Conservation (phyloP, 2,797 vertebrate species). For the Rhyacichthys aspro region DNA sequence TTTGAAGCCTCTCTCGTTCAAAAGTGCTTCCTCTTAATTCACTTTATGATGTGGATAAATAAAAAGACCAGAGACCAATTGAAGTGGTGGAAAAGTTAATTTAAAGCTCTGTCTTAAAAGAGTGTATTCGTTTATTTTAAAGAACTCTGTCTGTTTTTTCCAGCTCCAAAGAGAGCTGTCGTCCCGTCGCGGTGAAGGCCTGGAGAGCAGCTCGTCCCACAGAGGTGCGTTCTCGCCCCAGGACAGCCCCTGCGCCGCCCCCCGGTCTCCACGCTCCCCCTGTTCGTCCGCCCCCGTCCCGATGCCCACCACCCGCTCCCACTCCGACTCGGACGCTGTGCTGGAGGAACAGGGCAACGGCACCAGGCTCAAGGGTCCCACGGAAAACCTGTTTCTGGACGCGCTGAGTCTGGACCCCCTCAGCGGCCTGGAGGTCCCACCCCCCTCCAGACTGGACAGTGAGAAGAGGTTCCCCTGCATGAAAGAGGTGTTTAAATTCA, state of each 20-base stretch:
- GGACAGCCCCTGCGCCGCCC: slow-evolving; percentile 71
- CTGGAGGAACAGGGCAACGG: slow-evolving; percentile 82
- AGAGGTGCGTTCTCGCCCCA: slow-evolving; percentile 73
- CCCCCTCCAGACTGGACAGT: slow-evolving; percentile 77
- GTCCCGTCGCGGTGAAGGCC: slow-evolving; percentile 60
- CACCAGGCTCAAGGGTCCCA: slow-evolving; percentile 82
- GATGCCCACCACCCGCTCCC: slow-evolving; percentile 74
- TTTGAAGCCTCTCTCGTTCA: too few species aligned
- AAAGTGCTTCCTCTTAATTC: too few species aligned
- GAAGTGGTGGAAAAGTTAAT: too few species aligned
- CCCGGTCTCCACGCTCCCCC: slow-evolving; percentile 54
- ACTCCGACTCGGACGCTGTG: slow-evolving; percentile 83
- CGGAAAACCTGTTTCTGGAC: slow-evolving; percentile 92
- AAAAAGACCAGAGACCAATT: too few species aligned
- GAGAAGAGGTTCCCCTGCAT: slow-evolving; percentile 87
- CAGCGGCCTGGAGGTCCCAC: slow-evolving; percentile 79
- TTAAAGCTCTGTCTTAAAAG: not conserved
- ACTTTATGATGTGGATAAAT: too few species aligned
- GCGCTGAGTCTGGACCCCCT: slow-evolving; percentile 87
- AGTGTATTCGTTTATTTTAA: not conserved
- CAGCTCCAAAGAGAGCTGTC: slow-evolving; percentile 88
- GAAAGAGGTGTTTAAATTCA: slow-evolving; percentile 85
- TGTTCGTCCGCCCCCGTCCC: slow-evolving; percentile 36
- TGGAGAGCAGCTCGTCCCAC: slow-evolving; percentile 60
- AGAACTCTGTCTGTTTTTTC: not conserved